phyloP scores from a whole-genome alignment of 1,140 invertebrate species.

The Proctacanthus coquilletti region DNA sequence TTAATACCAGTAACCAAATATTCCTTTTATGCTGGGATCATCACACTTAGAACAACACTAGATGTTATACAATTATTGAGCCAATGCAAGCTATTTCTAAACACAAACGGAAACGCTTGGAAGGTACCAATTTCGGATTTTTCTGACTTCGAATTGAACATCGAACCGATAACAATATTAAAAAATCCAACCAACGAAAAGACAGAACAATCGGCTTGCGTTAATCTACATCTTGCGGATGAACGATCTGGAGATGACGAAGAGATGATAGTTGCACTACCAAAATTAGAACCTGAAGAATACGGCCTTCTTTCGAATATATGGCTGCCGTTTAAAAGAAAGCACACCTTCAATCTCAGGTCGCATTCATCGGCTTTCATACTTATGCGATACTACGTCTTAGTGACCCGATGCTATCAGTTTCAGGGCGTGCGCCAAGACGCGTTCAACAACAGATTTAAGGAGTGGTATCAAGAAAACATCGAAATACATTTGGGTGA shows the following conservation, averaged over 20 bases:
- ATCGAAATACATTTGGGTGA: slow-evolving; percentile 18
- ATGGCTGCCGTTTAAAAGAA: slow-evolving; percentile 19
- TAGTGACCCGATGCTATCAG: slow-evolving; percentile 16
- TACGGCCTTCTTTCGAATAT: slow-evolving; percentile 16
- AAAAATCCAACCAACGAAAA: neutral
- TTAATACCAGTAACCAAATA: slow-evolving; percentile 19
- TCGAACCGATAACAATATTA: no score
- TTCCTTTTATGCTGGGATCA: slow-evolving; percentile 22
- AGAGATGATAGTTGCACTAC: slow-evolving; percentile 19
- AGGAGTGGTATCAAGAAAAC: slow-evolving; percentile 18
- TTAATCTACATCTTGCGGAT: neutral
- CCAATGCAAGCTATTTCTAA: slow-evolving; percentile 16
- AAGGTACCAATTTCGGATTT: slow-evolving; percentile 10
- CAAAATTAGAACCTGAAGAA: slow-evolving; percentile 17
- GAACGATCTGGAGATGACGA: neutral
- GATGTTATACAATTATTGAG: slow-evolving; percentile 14
- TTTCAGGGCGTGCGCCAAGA: slow-evolving; percentile 14
- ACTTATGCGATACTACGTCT: slow-evolving; percentile 18
- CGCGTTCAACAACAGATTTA: slow-evolving; percentile 15
- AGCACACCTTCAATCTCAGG: slow-evolving; percentile 20
- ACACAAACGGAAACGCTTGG: slow-evolving; percentile 28
- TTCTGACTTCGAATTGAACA: slow-evolving; percentile 6
- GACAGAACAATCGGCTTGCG: slow-evolving; percentile 1
- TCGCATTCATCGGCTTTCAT: slow-evolving; percentile 13
- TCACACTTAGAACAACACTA: slow-evolving; percentile 15